Evolutionary conservation across 1,140 invertebrate species (phyloP), one percentile per base, ranked within the genome.

Genomic region (Stratiolaelaps scimitus): DNA sequence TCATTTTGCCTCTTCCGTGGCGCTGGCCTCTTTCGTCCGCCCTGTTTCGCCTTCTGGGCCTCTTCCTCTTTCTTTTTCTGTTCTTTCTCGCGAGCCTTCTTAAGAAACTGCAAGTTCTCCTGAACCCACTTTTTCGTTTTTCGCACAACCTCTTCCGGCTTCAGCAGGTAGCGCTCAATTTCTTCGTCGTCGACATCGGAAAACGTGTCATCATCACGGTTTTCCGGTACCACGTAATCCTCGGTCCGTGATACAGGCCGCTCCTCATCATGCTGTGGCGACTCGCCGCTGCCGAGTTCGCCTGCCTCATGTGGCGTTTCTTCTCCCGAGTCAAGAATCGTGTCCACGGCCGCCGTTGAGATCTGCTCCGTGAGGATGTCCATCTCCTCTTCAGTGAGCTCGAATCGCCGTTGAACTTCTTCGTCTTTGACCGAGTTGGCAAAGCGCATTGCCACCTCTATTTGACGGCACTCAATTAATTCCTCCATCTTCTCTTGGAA

Each of bases 21-120:
- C 90, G 92, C 72, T 92, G 88, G 29, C 94, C 91, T 0, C 91
- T 92, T 78, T 95, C 91, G 2, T 79, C 80, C 17, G 89, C 88
- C n/a, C 83, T 87, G 67, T 84, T 87, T 0, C 88, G 85, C 72
- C 81, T 75, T 73, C 84, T 81, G 72, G 83, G 75, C 72, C 79
- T 77, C 72, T 80, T 75, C 75, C 76, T 69, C 45, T 68, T 68
- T 0, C 46, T 64, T 28, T 53, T 64, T 45, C 70, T 69, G 66
- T 70, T 69, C 66, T 72, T 69, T 30, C 65, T 68, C 69, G 43
- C 67, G 69, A 67, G 70, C 69, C 69, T 71, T 69, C 71, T 73
- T 72, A 68, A 72, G 29, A 53, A 70, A 74, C 19, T 69, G 69
- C 20, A 67, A 48, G 66, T 73, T 72, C n/a, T 70, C 19, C 60